phyloP scores from a whole-genome alignment of 2,888 invertebrate genomes.

The Drosophila stalkeri region DNA sequence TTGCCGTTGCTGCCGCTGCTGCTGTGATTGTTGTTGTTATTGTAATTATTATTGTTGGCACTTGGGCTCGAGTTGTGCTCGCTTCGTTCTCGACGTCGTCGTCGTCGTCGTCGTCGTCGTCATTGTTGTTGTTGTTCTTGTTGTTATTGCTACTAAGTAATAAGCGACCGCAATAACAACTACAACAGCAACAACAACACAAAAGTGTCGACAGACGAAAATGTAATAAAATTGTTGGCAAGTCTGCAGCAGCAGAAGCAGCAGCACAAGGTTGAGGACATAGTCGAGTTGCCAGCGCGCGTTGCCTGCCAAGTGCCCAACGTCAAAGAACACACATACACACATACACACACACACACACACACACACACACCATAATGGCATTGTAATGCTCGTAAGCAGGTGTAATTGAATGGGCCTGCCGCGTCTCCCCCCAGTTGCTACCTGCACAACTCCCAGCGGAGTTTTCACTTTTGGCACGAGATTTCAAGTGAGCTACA shows the following conservation, averaged over 20 bases:
- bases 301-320: conserved; percentile 46
- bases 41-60: conserved; percentile 76
- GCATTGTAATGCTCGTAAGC: conserved; percentile 71
- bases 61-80: conserved; percentile 54
- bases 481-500: conserved; percentile 54
- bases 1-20: conserved; percentile 28
- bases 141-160: conserved; percentile 47
- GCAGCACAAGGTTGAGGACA: conserved; percentile 29
- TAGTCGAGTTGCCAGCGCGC: conserved; percentile 23
- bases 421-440: conserved; percentile 4
- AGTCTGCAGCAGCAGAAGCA: conserved; percentile 28
- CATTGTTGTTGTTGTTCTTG: conserved; percentile 24
- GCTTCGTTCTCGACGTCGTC: neutral
- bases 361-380: conserved; percentile 37
- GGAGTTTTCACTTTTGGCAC: conserved; percentile 63
- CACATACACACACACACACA: conserved; percentile 6
- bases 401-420: conserved; percentile 78
- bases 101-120: conserved; percentile 1
- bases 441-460: conserved; percentile 29
- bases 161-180: conserved; percentile 64
- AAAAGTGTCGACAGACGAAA: conserved; percentile 75
- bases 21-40: conserved; percentile 42
- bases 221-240: conserved; percentile 79
- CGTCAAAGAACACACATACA: conserved; percentile 23
- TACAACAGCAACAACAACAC: conserved; percentile 36